A percentile compares a stretch with the other conserved stretches of the same genome.
These are phyloP conservation scores for human DNA, from an alignment of 2,113 vertebrate species.

Conservation along the genomic window GRCh38 chr12:48955001-48955500, in stretches of 20 bases:
- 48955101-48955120: not conserved
- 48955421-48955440: slow-evolving; percentile 12
- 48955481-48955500: not conserved
- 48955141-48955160: not conserved
- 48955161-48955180: not conserved
- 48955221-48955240: slow-evolving; percentile 10
- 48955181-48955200: not conserved
- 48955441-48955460: not conserved
- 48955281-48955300: slow-evolving; percentile 22
- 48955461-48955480: not conserved
- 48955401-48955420: not conserved
- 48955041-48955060: slow-evolving; percentile 11
- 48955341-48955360: not conserved
- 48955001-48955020: not conserved
- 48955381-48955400: not conserved
- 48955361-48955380: not conserved
- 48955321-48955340: not conserved
- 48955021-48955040: slow-evolving; percentile 25
- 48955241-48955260: not conserved
- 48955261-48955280: not conserved
- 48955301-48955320: not conserved
- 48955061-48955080: slow-evolving; percentile 6
- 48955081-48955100: slow-evolving; percentile 50
- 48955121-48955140: slow-evolving; percentile 46
- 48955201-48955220: slow-evolving; percentile 19